Conservation (phyloP, 1,140 invertebrate genomes). For the Lepeophtheirus salmonis region DNA sequence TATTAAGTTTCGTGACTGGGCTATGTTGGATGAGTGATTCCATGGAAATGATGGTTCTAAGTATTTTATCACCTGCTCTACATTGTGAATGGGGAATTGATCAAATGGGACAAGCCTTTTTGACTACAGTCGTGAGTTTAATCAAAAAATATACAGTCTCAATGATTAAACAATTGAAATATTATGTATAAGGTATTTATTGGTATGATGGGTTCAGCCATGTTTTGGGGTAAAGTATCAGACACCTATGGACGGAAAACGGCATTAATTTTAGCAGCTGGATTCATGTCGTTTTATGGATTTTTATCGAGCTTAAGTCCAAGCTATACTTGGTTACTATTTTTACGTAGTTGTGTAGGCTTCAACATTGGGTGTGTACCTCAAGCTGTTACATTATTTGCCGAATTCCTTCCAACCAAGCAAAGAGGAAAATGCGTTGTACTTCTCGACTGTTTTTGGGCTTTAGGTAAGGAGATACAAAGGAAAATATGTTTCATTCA, state of each 20-base stretch:
- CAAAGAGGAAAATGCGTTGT: slow-evolving; percentile 85
- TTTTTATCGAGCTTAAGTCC: slow-evolving; percentile 72
- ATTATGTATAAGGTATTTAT: slow-evolving; percentile 1
- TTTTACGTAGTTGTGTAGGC: slow-evolving; percentile 72
- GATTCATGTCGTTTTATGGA: slow-evolving; percentile 70
- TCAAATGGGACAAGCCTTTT: slow-evolving; percentile 50
- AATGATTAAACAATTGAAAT: no score
- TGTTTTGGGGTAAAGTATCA: slow-evolving; percentile 85
- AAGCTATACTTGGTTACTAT: slow-evolving; percentile 71
- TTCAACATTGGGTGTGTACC: slow-evolving; percentile 91
- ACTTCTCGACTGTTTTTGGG: slow-evolving; percentile 88
- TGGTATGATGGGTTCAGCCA: slow-evolving; percentile 90
- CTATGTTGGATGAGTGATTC: slow-evolving; percentile 92
- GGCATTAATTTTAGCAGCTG: slow-evolving; percentile 31
- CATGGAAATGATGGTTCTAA: slow-evolving; percentile 95
- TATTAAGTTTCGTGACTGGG: slow-evolving; percentile 61
- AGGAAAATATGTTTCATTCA: background rate
- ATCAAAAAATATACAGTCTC: no score
- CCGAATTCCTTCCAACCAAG: slow-evolving; percentile 80
- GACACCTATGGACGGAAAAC: slow-evolving; percentile 79
- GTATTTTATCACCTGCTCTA: slow-evolving; percentile 72
- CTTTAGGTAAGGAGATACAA: slow-evolving; percentile 42
- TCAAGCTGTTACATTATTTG: slow-evolving; percentile 87
- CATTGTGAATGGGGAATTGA: slow-evolving; percentile 84
- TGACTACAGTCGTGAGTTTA: slow-evolving; percentile 44